phyloP scores from a whole-genome alignment of 1,140 invertebrate genomes.

The Ptiloglossa arizonensis region DNA sequence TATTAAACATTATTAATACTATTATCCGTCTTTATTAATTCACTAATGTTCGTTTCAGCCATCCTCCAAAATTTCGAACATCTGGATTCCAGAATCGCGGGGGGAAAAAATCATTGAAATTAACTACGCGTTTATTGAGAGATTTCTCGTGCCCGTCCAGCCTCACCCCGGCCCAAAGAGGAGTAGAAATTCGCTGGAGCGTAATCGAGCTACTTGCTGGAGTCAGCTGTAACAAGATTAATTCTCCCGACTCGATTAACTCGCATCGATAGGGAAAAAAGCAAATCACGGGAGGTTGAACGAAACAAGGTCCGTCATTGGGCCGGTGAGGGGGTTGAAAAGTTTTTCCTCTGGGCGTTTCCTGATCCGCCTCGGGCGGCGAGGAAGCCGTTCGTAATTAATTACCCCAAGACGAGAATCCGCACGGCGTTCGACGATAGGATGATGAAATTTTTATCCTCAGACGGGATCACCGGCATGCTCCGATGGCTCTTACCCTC shows the following conservation, averaged over 20 bases:
- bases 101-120: too few relatives aligned
- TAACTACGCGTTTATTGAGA: too few relatives aligned
- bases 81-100: too few relatives aligned
- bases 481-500: neutral
- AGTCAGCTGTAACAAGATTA: conserved; percentile 25
- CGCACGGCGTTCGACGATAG: conserved; percentile 1
- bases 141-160: too few relatives aligned
- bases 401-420: conserved; percentile 23
- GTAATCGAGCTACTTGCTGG: neutral
- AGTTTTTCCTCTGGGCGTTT: neutral
- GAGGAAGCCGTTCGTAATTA: conserved; percentile 14
- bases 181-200: conserved; percentile 6
- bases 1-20: too few relatives aligned
- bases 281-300: neutral
- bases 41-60: too few relatives aligned
- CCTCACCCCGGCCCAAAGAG: too few relatives aligned
- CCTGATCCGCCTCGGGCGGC: conserved; percentile 7
- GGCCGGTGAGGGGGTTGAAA: too few relatives aligned
- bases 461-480: conserved; percentile 2
- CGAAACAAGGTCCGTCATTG: conserved; percentile 7
- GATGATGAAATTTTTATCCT: conserved; percentile 36
- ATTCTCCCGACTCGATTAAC: conserved; percentile 20
- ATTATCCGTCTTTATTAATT: too few relatives aligned
- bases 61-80: too few relatives aligned
- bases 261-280: neutral